A percentile compares a stretch with the other conserved stretches of the same genome.
phyloP scores from a whole-genome alignment of 1,140 invertebrate genomes.

The Diabrotica undecimpunctata region DNA sequence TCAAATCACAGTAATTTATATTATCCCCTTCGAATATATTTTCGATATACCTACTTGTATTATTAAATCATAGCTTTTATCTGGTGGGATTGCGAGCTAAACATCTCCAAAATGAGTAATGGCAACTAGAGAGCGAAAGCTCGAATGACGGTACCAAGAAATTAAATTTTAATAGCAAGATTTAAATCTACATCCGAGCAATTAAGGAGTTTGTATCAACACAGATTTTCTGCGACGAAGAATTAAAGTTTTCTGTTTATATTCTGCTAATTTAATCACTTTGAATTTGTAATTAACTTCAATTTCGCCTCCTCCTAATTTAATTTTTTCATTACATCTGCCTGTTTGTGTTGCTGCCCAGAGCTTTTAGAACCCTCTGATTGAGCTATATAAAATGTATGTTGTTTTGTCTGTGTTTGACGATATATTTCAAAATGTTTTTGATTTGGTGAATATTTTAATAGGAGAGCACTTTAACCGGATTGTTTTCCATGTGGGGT shows the following conservation, averaged over 20 bases:
- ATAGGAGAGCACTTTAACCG: too few species aligned
- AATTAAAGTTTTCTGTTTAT: slow-evolving; percentile 14
- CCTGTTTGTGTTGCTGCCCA: background rate
- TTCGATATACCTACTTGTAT: too few species aligned
- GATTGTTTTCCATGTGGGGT: too few species aligned
- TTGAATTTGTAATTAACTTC: slow-evolving; percentile 13
- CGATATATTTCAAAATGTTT: background rate
- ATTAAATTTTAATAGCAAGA: slow-evolving; percentile 17
- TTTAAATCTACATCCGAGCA: slow-evolving; percentile 15
- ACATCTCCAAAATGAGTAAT: too few species aligned
- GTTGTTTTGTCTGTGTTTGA: background rate
- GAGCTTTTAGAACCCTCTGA: background rate
- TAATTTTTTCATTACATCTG: slow-evolving; percentile 10
- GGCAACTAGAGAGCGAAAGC: background rate
- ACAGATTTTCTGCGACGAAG: slow-evolving; percentile 11
- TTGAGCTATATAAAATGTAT: too few species aligned
- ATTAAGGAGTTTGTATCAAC: slow-evolving; percentile 16
- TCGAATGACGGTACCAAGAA: slow-evolving; percentile 11
- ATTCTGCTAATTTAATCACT: slow-evolving; percentile 15
- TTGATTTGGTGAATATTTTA: background rate
- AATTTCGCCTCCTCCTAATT: slow-evolving; percentile 8
- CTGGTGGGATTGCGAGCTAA: too few species aligned
- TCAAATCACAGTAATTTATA: too few species aligned
- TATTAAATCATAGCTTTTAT: too few species aligned
- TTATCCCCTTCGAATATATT: too few species aligned